A percentile compares a stretch with the other conserved stretches of the same genome.
These are phyloP conservation scores for Ibidorhyncha struthersii DNA, from an alignment of 2,113 vertebrate genomes.

Conservation along the genomic window DNA sequence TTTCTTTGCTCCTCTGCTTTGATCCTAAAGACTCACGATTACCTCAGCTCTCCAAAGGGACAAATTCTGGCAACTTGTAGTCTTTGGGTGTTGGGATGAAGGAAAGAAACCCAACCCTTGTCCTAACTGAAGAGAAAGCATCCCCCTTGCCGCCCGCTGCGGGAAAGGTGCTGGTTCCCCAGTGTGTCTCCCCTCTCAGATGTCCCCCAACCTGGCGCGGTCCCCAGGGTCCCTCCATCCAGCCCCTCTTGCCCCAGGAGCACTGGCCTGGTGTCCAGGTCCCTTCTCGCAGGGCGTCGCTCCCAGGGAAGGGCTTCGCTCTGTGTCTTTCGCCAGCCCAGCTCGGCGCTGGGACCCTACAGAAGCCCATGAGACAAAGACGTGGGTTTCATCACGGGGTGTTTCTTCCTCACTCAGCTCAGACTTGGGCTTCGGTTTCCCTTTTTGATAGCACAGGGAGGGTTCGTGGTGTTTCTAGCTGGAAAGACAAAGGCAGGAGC, in stretches of 20 bases:
- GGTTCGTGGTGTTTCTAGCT: not conserved
- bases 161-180: not conserved
- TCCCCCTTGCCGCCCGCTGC: not conserved
- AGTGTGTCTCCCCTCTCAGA: not conserved
- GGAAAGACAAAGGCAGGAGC: not conserved
- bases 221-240: not conserved
- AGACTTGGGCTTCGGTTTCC: accelerated
- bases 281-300: accelerated
- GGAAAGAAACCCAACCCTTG: not conserved
- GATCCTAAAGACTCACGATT: slow-evolving; percentile 46
- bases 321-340: not conserved
- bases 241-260: not conserved
- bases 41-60: slow-evolving; percentile 61
- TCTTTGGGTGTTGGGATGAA: slow-evolving; percentile 49
- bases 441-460: not conserved
- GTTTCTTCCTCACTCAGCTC: not conserved
- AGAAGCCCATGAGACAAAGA: not conserved
- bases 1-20: slow-evolving; percentile 64
- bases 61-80: not conserved
- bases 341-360: not conserved
- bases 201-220: not conserved
- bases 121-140: not conserved
- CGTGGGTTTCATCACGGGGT: not conserved
- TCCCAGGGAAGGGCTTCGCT: not conserved
- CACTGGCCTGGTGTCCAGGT: not conserved